Evolutionary conservation across 2,797 vertebrate species (phyloP).

Genomic region (Coccyzus lansbergi): DNA sequence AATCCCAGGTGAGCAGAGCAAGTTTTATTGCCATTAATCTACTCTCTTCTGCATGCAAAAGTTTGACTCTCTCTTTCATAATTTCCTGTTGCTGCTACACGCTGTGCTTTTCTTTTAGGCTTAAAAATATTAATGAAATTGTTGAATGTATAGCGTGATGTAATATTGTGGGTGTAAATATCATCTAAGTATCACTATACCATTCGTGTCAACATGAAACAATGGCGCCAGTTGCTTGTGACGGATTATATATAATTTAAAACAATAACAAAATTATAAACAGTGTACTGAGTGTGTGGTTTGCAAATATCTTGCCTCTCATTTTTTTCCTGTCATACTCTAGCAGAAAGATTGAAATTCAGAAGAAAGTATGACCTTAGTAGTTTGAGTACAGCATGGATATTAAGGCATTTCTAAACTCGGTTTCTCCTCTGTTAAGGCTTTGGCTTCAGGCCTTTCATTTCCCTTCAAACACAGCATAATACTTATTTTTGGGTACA

Average conservation of each 20-base stretch:
- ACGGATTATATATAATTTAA: not conserved
- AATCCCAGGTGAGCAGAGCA: constrained; percentile 87
- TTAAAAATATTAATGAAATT: not conserved
- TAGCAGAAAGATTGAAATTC: not conserved
- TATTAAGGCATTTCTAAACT: not conserved
- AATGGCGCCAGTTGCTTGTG: not conserved
- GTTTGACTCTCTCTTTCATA: not conserved
- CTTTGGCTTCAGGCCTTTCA: not conserved
- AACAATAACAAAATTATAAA: not conserved
- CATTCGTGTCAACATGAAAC: not conserved
- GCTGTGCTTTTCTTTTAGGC: not conserved
- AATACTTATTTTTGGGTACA: not conserved
- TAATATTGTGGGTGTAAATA: not conserved
- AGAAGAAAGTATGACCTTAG: not conserved
- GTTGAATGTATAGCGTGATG: not conserved
- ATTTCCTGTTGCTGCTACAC: not conserved
- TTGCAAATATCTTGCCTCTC: not conserved
- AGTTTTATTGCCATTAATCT: not conserved
- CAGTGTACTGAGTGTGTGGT: not conserved
- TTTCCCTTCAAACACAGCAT: not conserved
- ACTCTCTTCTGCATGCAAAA: not conserved
- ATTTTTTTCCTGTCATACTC: not conserved
- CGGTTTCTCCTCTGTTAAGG: not conserved
- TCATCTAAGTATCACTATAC: not conserved
- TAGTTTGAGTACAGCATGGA: not conserved